Evolutionary conservation across 2,113 vertebrate genomes (phyloP).

Genomic region (Cavia porcellus): DNA sequence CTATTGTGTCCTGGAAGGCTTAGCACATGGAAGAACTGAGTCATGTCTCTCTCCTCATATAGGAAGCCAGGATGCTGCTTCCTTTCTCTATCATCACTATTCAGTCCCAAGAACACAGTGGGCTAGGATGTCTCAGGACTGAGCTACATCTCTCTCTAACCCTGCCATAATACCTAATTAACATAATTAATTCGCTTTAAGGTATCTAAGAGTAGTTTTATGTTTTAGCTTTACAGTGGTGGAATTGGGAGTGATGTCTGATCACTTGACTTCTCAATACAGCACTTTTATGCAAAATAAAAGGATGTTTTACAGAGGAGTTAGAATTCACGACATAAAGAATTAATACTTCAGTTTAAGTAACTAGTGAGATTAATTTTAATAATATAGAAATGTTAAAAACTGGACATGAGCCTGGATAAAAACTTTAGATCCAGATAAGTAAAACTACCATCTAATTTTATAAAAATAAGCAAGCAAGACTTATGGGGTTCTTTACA

Average conservation of each 20-base stretch:
- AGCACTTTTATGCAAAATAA: neutral
- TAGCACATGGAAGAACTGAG: neutral
- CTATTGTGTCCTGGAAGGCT: neutral
- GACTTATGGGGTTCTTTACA: constrained; percentile 58
- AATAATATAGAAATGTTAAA: neutral
- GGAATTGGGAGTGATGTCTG: neutral
- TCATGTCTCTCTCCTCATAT: neutral
- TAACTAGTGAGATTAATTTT: neutral
- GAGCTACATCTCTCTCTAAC: neutral
- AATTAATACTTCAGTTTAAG: neutral
- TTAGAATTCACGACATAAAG: neutral
- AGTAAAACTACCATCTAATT: neutral
- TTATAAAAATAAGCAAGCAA: constrained; percentile 22
- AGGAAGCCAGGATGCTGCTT: neutral
- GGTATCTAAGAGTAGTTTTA: neutral
- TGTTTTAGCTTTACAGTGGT: neutral
- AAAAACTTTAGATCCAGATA: constrained; percentile 8
- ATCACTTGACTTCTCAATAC: neutral
- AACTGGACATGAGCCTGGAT: neutral
- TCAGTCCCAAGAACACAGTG: neutral
- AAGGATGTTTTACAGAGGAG: neutral
- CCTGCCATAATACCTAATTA: neutral
- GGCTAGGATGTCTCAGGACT: neutral
- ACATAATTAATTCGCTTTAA: neutral
- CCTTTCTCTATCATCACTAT: neutral